phyloP scores from a whole-genome alignment of 1,140 invertebrate genomes.

The Epicauta chinensis region DNA sequence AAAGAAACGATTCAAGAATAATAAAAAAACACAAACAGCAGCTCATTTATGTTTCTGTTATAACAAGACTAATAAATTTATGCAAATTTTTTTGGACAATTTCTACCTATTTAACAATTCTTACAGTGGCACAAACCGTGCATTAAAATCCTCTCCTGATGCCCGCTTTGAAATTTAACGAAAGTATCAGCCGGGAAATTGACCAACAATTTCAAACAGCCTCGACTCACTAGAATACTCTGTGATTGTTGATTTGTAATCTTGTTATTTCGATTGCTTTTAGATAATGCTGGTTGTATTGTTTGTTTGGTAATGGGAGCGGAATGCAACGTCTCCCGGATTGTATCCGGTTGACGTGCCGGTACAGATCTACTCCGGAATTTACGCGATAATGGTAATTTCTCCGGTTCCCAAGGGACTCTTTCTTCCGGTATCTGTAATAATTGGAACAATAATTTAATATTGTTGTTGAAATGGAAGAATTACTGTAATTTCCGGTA shows the following conservation, averaged over 20 bases:
- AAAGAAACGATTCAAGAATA: too few relatives aligned
- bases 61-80: too few relatives aligned
- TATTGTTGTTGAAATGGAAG: too few relatives aligned
- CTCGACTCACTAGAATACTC: conserved; percentile 33
- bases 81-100: too few relatives aligned
- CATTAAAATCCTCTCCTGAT: not conserved
- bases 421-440: conserved; percentile 42
- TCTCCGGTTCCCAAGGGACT: conserved; percentile 44
- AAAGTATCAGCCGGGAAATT: conserved; percentile 39
- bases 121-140: not conserved
- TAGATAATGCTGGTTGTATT: not conserved
- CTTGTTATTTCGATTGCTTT: too few relatives aligned
- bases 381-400: conserved; percentile 18
- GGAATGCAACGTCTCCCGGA: conserved; percentile 2
- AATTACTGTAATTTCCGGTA: conserved; percentile 11
- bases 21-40: too few relatives aligned
- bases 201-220: conserved; percentile 36
- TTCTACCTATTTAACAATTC: not conserved
- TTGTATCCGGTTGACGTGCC: conserved; percentile 10
- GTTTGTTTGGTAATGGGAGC: not conserved
- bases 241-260: conserved; percentile 16
- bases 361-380: conserved; percentile 27
- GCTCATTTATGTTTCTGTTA: too few relatives aligned
- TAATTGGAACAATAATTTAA: too few relatives aligned
- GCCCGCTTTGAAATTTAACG: conserved; percentile 33